Conservation (phyloP, 2,888 invertebrate species). For the Shargacucullia verbasci region DNA sequence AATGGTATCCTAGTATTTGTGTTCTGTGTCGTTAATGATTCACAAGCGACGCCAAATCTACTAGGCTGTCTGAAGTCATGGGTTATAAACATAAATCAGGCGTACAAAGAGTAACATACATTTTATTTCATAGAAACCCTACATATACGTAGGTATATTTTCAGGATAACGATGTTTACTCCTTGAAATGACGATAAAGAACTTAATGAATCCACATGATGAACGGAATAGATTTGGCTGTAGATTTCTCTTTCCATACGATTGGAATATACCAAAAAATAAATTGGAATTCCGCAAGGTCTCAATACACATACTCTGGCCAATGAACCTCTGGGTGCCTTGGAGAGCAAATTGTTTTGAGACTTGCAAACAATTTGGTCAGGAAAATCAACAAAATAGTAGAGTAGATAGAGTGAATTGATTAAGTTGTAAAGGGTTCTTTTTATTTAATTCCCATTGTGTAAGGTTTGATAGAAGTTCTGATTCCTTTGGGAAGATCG, state of each 20-base stretch:
- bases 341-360: conserved; percentile 27
- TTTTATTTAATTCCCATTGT: conserved; percentile 27
- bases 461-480: background rate
- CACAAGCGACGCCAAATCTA: background rate
- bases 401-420: background rate
- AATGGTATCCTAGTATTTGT: conserved; percentile 11
- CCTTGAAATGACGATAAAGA: too few relatives aligned
- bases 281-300: conserved; percentile 2
- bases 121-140: too few relatives aligned
- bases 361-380: conserved; percentile 28
- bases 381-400: conserved; percentile 12
- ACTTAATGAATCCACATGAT: too few relatives aligned
- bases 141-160: too few relatives aligned
- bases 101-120: too few relatives aligned
- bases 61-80: conserved; percentile 4
- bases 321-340: conserved; percentile 11
- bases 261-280: background rate
- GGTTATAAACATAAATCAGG: conserved; percentile 3
- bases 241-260: background rate
- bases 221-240: background rate
- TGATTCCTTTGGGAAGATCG: background rate
- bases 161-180: too few relatives aligned
- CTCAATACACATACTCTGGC: conserved; percentile 19
- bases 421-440: conserved; percentile 9
- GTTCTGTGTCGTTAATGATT: background rate